Evolutionary conservation across 2,113 vertebrate species (phyloP).

Genomic region (Sardina pilchardus): DNA sequence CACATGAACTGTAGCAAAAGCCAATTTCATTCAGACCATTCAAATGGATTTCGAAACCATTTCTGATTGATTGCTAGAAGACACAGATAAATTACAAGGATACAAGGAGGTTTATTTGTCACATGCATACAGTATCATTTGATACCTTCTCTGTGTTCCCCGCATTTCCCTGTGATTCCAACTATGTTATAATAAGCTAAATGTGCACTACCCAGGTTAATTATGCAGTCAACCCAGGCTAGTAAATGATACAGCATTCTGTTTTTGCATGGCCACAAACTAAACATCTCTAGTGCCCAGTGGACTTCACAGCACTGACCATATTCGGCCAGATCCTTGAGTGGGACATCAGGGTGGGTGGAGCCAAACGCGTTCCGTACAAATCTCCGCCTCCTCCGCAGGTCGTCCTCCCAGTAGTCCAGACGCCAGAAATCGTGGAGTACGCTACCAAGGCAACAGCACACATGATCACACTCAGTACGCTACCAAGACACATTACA

Average conservation of each 20-base stretch:
- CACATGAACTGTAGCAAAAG: not conserved
- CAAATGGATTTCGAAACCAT: not conserved
- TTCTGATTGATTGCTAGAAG: not conserved
- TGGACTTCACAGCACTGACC: slow-evolving; percentile 73
- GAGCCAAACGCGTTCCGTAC: slow-evolving; percentile 98
- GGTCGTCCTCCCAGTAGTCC: slow-evolving; percentile 99
- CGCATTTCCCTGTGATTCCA: not conserved
- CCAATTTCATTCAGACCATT: not conserved
- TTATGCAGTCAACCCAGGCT: not conserved
- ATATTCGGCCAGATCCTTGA: slow-evolving; percentile 90
- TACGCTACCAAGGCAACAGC: slow-evolving; percentile 72
- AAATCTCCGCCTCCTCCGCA: slow-evolving; percentile 91
- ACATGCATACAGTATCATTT: no score
- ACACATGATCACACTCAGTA: slow-evolving; percentile 59
- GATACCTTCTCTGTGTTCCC: no score
- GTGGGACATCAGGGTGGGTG: slow-evolving; percentile 85
- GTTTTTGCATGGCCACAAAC: not conserved
- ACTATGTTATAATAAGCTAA: not conserved
- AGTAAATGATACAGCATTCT: not conserved
- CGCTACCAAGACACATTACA: slow-evolving; percentile 67
- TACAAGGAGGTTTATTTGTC: no score
- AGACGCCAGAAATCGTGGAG: slow-evolving; percentile 97
- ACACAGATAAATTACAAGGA: not conserved
- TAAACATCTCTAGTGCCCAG: not conserved
- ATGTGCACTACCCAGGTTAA: not conserved